Conservation (phyloP, 2,113 vertebrate species). For the Thymallus thymallus region DNA sequence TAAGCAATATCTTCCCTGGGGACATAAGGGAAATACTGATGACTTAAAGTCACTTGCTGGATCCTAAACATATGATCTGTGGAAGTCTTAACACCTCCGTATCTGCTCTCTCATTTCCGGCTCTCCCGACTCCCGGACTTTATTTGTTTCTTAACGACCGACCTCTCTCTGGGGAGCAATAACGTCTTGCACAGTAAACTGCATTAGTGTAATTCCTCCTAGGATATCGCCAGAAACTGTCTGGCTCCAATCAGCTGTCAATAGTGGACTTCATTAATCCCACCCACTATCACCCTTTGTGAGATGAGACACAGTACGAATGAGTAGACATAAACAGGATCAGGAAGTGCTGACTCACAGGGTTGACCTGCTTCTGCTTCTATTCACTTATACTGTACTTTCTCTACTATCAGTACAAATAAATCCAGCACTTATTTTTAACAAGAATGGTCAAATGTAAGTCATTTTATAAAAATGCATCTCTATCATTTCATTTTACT, state of each 20-base stretch:
- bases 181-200: conserved; percentile 30
- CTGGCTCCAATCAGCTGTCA: conserved; percentile 84
- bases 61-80: conserved; percentile 44
- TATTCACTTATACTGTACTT: too few relatives aligned
- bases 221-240: conserved; percentile 77
- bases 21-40: conserved; percentile 44
- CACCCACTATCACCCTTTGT: conserved; percentile 75
- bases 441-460: too few relatives aligned
- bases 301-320: conserved; percentile 71
- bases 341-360: conserved; percentile 25
- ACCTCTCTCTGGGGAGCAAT: conserved; percentile 55
- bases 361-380: not conserved
- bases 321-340: conserved; percentile 11
- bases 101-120: conserved; percentile 50
- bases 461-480: too few relatives aligned
- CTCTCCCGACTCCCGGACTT: conserved; percentile 31
- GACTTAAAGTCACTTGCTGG: conserved; percentile 27
- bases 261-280: conserved; percentile 73
- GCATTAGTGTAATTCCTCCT: conserved; percentile 50
- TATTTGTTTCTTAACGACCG: conserved; percentile 17
- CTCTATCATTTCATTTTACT: too few relatives aligned
- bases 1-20: conserved; percentile 42
- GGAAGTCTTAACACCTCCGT: conserved; percentile 42
- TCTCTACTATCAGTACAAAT: too few relatives aligned
- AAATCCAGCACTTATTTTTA: too few relatives aligned